Evolutionary conservation across 2,113 vertebrate genomes (phyloP), one percentile per base, ranked within the genome.

Genomic region (Ginglymostoma cirratum): DNA sequence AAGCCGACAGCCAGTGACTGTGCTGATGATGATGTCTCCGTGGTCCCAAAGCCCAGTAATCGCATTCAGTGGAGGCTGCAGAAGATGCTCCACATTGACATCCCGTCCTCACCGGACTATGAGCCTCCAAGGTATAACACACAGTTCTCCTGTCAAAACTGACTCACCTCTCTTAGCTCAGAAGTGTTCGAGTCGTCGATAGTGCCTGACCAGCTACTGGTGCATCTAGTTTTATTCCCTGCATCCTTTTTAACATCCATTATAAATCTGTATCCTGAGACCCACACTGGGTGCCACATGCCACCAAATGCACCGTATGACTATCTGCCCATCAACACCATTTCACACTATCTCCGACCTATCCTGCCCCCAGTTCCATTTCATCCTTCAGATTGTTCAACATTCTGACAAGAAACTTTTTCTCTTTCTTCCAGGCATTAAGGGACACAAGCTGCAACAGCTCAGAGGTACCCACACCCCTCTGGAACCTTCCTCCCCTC

Each of bases 1-100:
- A 97, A 97, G 3, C 97, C 98, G 97, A 97, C 97, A 14, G 97
- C 98, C 34, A 5, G n/a, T 2, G 95, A 96, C 17, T 23, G 45
- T 42, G 96, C 97, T 95, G 98, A 98, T 24, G 98, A 98, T 86
- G 96, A 97, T 89, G 97, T 30, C 52, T 14, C 95, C 69, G 95
- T 61, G 15, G 95, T 96, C 24, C 97, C 96, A 6, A 96, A 96
- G 12, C 55, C 96, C 85, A 96, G 96, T 38, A 96, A 96, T 87
- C 96, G 96, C 95, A 96, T 96, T 52, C 97, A 97, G 80, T 96
- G 96, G 55, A 97, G 96, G 87, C 97, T 98, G 65, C 96, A 97
- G 27, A 97, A 97, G 96, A 96, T 97, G 34, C 72, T 97, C 85
- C 96, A 97, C 38, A 14, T 98, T 0, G 98, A 98, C 96, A 78